Conservation (phyloP, 2,888 invertebrate genomes). For the Erpobdella octoculata region DNA sequence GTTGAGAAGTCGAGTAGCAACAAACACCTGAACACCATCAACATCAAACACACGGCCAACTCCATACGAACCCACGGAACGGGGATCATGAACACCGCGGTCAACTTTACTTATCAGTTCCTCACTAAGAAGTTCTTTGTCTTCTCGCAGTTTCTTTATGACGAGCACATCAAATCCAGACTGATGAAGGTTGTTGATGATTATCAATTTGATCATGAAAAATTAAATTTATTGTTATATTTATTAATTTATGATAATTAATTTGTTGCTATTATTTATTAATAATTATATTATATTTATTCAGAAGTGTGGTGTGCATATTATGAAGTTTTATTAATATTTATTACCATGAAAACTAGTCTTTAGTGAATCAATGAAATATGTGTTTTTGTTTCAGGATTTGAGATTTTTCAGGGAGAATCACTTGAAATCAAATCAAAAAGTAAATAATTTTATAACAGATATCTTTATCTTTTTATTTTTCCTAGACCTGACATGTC, state of each 20-base stretch:
- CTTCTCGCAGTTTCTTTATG: slow-evolving; percentile 92
- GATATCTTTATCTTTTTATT: background rate
- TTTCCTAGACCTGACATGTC: background rate
- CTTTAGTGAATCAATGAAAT: background rate
- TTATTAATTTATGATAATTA: too few species aligned
- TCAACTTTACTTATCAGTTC: slow-evolving; percentile 65
- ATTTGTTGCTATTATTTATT: background rate
- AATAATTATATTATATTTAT: background rate
- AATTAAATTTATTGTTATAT: background rate
- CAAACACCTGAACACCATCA: slow-evolving; percentile 88
- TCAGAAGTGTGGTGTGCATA: background rate
- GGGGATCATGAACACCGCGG: slow-evolving; percentile 56
- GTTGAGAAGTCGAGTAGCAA: slow-evolving; percentile 82
- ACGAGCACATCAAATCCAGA: slow-evolving; percentile 92
- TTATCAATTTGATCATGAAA: background rate
- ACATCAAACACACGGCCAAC: slow-evolving; percentile 88
- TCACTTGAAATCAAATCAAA: slow-evolving; percentile 61
- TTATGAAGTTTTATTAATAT: too few species aligned
- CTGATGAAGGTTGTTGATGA: slow-evolving; percentile 62
- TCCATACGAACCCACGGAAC: slow-evolving; percentile 92
- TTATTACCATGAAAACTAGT: too few species aligned
- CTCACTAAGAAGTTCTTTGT: slow-evolving; percentile 81
- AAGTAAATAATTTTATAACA: slow-evolving; percentile 42
- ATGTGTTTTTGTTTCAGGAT: slow-evolving; percentile 55
- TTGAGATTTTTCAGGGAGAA: slow-evolving; percentile 72